A percentile compares a stretch with the other conserved stretches of the same genome.
Conservation (phyloP, 2,888 invertebrate species). For the Zaprionus obscuricornis region DNA sequence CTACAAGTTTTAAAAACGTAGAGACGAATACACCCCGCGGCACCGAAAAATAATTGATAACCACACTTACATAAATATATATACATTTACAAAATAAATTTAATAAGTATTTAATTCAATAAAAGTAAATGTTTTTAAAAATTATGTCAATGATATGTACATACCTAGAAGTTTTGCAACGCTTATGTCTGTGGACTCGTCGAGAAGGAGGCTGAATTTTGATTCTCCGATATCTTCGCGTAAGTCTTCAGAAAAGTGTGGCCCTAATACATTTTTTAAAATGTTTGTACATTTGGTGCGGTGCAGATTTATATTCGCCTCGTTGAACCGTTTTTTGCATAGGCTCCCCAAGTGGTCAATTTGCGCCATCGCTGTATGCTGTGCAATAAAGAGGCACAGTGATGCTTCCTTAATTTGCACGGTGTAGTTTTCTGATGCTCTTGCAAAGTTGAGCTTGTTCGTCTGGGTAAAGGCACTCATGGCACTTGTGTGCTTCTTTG, state of each 20-base stretch:
- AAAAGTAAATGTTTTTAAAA: not conserved
- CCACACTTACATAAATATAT: constrained; percentile 10
- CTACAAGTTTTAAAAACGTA: constrained; percentile 11
- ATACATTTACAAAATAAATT: not conserved
- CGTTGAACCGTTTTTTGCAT: not conserved
- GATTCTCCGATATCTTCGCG: constrained; percentile 5
- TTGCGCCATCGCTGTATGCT: not conserved
- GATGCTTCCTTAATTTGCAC: constrained; percentile 4
- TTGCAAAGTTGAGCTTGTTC: not conserved
- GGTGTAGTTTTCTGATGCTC: not conserved
- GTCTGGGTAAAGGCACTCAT: not conserved
- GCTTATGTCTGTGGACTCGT: constrained; percentile 17
- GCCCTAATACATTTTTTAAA: constrained; percentile 10
- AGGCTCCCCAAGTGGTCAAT: not conserved
- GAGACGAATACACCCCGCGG: constrained; percentile 7
- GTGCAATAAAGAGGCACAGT: not conserved
- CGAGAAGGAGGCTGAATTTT: constrained; percentile 9
- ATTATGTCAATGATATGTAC: constrained; percentile 6
- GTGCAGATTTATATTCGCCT: not conserved
- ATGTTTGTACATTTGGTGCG: constrained; percentile 12
- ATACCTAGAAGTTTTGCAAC: constrained; percentile 20
- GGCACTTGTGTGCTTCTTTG: not conserved
- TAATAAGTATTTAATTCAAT: not conserved
- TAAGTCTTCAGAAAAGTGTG: constrained; percentile 3
- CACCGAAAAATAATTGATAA: constrained; percentile 18